A percentile compares a stretch with the other conserved stretches of the same genome.
These are phyloP conservation scores for Xiphorhynchus elegans DNA, from an alignment of 2,113 vertebrate species.

Conservation along the genomic window DNA sequence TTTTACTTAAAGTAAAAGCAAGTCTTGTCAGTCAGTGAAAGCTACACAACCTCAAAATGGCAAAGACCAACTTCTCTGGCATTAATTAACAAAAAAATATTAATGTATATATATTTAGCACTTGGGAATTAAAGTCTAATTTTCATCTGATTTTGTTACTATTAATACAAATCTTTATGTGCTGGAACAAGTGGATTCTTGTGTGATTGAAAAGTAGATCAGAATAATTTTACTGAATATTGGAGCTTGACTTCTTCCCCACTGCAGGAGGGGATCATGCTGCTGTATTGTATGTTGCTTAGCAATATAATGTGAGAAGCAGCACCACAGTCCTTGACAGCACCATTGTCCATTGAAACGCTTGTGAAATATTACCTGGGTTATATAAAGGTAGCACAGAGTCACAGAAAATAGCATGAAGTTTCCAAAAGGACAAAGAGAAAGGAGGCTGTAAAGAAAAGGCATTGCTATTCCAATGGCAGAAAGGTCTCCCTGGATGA, in stretches of 20 bases:
- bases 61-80: background rate
- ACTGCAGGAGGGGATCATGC: slow-evolving; percentile 50
- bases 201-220: background rate
- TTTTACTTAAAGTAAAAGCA: background rate
- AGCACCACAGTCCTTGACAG: slow-evolving; percentile 63
- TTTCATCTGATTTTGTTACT: background rate
- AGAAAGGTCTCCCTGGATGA: slow-evolving; percentile 16
- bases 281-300: slow-evolving; percentile 71
- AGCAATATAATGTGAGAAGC: slow-evolving; percentile 68
- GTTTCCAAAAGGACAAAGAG: slow-evolving; percentile 26
- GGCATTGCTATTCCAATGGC: background rate
- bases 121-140: background rate
- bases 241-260: slow-evolving; percentile 47
- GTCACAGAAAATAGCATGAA: slow-evolving; percentile 8
- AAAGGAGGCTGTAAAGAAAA: background rate
- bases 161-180: background rate
- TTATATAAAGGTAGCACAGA: slow-evolving; percentile 57
- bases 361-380: slow-evolving; percentile 63
- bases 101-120: background rate
- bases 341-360: slow-evolving; percentile 64
- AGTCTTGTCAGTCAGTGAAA: background rate
- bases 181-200: background rate
- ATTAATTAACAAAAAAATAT: background rate
- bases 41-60: background rate
- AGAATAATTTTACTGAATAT: slow-evolving; percentile 31